Evolutionary conservation across 2,113 vertebrate species (phyloP).

Genomic region (Phycodurus eques): DNA sequence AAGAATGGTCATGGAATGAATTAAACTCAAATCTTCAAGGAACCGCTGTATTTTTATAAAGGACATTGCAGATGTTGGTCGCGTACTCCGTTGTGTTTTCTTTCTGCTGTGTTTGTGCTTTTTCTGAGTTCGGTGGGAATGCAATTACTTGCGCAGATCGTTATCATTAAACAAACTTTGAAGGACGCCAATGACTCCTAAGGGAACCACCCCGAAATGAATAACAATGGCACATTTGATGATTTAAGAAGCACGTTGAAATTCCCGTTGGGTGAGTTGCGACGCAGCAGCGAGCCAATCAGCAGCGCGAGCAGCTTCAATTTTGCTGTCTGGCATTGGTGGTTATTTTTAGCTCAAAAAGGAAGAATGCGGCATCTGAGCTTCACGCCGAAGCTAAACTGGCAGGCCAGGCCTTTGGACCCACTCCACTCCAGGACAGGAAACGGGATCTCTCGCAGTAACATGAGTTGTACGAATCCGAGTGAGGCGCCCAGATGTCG

Average conservation of each 20-base stretch:
- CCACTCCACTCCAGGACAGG: not conserved
- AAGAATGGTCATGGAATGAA: too few relatives aligned
- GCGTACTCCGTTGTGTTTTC: not conserved
- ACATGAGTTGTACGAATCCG: constrained; percentile 20
- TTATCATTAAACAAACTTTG: not conserved
- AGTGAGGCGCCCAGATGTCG: constrained; percentile 5
- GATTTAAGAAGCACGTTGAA: too few relatives aligned
- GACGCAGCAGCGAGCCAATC: not conserved
- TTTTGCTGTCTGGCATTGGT: constrained; percentile 53
- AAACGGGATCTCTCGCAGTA: constrained; percentile 5
- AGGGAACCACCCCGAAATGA: not conserved
- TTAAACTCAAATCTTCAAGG: too few relatives aligned
- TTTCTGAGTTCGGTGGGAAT: not conserved
- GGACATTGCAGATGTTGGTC: not conserved
- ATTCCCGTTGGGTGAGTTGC: not conserved
- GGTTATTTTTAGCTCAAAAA: constrained; percentile 60
- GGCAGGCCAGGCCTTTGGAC: constrained; percentile 15
- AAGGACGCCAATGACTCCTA: not conserved
- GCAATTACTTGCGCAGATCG: not conserved
- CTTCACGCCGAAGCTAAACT: not conserved
- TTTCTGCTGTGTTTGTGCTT: too few relatives aligned
- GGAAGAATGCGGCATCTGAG: constrained; percentile 33
- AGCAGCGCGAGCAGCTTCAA: constrained; percentile 31
- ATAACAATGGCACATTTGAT: not conserved
- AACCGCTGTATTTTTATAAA: too few relatives aligned